These are phyloP conservation scores for Calidris pygmaea DNA, from an alignment of 2,113 vertebrate species.

Conservation along the genomic window DNA sequence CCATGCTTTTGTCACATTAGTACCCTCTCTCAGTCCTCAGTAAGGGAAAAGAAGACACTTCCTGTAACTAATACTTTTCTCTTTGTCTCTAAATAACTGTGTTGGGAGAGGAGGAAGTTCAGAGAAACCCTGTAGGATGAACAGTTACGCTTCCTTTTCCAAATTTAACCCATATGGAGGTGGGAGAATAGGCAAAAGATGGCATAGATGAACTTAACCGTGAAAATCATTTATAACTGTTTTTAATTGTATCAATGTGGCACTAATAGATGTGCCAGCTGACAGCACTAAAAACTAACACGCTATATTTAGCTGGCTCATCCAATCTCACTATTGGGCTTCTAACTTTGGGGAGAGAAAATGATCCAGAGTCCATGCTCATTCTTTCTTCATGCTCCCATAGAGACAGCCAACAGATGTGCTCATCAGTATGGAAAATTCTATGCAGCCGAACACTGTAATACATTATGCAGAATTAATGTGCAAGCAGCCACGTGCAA, in stretches of 20 bases:
- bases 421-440: conserved; percentile 16
- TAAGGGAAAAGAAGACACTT: not conserved
- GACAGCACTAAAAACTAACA: not conserved
- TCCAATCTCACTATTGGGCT: not conserved
- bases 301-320: not conserved
- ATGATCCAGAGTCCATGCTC: not conserved
- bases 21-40: not conserved
- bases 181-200: not conserved
- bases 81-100: not conserved
- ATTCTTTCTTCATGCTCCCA: not conserved
- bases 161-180: not conserved
- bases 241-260: not conserved
- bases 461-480: conserved; percentile 24
- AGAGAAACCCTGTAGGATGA: not conserved
- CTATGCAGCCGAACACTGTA: not conserved
- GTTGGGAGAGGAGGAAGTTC: not conserved
- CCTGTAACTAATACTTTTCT: not conserved
- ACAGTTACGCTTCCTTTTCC: not conserved
- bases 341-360: conserved; percentile 1
- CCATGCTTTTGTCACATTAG: not conserved
- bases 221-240: not conserved
- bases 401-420: conserved; percentile 28
- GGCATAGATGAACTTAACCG: not conserved
- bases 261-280: not conserved
- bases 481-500: not conserved